Percentiles rank a stretch among this genome's conserved stretches.
These are phyloP conservation scores for Taurulus bubalis DNA, from an alignment of 2,113 vertebrate genomes.

Conservation along the genomic window DNA sequence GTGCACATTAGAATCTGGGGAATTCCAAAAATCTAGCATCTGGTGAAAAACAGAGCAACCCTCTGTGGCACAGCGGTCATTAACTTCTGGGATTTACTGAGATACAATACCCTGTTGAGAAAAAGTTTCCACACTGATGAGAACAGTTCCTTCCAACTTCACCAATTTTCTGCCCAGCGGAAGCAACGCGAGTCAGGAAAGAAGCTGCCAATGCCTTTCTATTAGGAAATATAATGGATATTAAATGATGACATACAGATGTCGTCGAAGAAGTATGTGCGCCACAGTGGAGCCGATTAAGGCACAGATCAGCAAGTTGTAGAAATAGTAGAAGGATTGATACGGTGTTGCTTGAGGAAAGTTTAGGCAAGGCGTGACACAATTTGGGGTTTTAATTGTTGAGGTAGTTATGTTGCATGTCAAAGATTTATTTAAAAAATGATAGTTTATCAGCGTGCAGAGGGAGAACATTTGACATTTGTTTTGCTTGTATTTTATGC, in stretches of 20 bases:
- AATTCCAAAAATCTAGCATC: constrained; percentile 81
- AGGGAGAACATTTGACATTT: background rate
- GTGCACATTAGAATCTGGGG: constrained; percentile 78
- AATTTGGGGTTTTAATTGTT: constrained; percentile 11
- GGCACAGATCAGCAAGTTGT: constrained; percentile 18
- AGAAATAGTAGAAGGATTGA: constrained; percentile 21
- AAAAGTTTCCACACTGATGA: constrained; percentile 78
- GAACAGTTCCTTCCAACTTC: constrained; percentile 73
- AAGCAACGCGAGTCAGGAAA: constrained; percentile 51
- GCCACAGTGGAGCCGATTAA: constrained; percentile 39
- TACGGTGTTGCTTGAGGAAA: constrained; percentile 16
- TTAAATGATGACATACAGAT: constrained; percentile 72
- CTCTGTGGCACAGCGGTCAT: constrained; percentile 79
- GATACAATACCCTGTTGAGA: constrained; percentile 77
- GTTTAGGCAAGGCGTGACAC: background rate
- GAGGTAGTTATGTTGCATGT: background rate
- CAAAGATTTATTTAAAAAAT: constrained; percentile 9
- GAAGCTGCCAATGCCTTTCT: constrained; percentile 52
- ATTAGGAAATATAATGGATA: constrained; percentile 63
- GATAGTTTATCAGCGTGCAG: background rate
- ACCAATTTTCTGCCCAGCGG: constrained; percentile 72
- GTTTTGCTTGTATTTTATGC: constrained; percentile 5
- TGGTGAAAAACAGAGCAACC: constrained; percentile 78
- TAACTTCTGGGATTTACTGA: constrained; percentile 79
- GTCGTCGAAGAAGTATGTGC: constrained; percentile 35